Evolutionary conservation across 1,140 invertebrate genomes (phyloP).

Genomic region (Dinoponera quadriceps): DNA sequence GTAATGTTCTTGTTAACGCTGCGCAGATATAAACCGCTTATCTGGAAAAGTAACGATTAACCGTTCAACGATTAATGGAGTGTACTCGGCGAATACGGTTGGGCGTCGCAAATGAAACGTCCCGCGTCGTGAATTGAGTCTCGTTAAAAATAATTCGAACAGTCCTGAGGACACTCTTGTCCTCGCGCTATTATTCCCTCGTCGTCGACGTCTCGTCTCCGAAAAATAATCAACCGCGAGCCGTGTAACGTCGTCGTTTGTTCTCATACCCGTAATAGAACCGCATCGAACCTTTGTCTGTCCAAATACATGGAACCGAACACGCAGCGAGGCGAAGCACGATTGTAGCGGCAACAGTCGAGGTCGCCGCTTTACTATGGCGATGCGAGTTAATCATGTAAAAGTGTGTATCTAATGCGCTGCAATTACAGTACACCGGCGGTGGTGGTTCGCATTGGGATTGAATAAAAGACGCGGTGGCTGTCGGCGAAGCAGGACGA

Average conservation of each 20-base stretch:
- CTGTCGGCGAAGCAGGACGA: conserved; percentile 69
- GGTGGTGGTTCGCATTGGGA: conserved; percentile 44
- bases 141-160: too few species aligned
- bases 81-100: too few species aligned
- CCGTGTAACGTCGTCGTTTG: conserved; percentile 8
- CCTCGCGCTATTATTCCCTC: too few species aligned
- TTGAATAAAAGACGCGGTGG: conserved; percentile 74
- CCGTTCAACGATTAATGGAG: conserved; percentile 19
- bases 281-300: conserved; percentile 25
- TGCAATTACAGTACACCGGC: conserved; percentile 67
- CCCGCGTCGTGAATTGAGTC: too few species aligned
- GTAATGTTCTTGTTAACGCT: conserved; percentile 23
- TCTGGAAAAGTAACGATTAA: conserved; percentile 5
- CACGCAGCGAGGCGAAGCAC: neutral
- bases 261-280: conserved; percentile 32
- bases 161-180: too few species aligned
- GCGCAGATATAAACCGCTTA: conserved; percentile 18
- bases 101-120: too few species aligned
- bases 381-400: conserved; percentile 59
- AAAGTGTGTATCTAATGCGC: conserved; percentile 67
- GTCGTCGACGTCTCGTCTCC: too few species aligned
- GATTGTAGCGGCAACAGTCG: conserved; percentile 40
- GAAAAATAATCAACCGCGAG: conserved; percentile 11
- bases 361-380: conserved; percentile 9
- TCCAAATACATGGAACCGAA: conserved; percentile 43